A percentile compares a stretch with the other conserved stretches of the same genome.
Conservation (phyloP, 2,797 vertebrate species). For the Spondyliosoma cantharus region DNA sequence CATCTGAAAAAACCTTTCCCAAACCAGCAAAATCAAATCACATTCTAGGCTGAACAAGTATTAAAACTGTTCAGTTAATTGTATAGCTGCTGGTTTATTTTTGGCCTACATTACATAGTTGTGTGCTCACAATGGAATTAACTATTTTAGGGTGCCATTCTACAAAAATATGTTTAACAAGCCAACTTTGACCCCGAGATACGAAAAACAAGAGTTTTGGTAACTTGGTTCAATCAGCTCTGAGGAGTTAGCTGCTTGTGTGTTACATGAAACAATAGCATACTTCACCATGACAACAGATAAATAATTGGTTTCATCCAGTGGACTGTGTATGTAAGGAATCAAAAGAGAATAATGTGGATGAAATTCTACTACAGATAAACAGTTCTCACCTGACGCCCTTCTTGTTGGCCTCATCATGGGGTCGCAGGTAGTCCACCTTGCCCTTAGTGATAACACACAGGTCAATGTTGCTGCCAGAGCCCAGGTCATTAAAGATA, state of each 20-base stretch:
- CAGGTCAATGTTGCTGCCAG: slow-evolving; percentile 96
- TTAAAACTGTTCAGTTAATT: too few relatives aligned
- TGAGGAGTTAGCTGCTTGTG: background rate
- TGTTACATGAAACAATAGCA: background rate
- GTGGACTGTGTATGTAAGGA: background rate
- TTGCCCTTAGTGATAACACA: slow-evolving; percentile 94
- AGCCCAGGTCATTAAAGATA: slow-evolving; percentile 96
- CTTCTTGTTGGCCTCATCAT: slow-evolving; percentile 93
- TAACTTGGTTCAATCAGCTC: background rate
- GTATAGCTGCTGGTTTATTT: background rate
- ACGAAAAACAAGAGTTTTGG: background rate
- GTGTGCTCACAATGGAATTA: too few relatives aligned
- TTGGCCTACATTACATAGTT: too few relatives aligned
- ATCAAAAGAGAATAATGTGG: background rate
- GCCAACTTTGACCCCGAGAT: too few relatives aligned
- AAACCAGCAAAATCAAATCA: background rate
- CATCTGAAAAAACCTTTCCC: background rate
- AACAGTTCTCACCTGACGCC: slow-evolving; percentile 87
- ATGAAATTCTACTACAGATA: background rate
- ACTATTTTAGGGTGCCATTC: too few relatives aligned
- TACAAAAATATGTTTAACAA: background rate
- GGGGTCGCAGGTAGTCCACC: slow-evolving; percentile 93
- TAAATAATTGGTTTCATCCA: background rate
- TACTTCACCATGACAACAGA: background rate
- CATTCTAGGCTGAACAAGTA: background rate